These are phyloP conservation scores for Halcyon badia DNA, from an alignment of 2,797 vertebrate species.

Conservation along the genomic window DNA sequence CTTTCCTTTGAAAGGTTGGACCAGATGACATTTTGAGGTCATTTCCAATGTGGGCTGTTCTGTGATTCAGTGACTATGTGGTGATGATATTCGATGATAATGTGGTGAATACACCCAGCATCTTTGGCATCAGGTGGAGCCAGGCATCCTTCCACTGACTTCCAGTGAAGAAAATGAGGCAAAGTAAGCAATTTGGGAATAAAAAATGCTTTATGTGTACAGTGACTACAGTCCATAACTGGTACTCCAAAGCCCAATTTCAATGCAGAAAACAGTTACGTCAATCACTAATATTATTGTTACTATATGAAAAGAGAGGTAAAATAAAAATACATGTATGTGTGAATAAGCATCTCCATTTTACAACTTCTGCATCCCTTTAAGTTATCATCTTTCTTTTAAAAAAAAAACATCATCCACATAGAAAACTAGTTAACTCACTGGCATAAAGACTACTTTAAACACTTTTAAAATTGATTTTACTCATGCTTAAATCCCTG, in stretches of 20 bases:
- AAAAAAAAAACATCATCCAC: not conserved
- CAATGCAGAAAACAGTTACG: not conserved
- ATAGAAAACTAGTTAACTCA: not conserved
- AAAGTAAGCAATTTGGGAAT: not conserved
- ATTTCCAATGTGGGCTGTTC: not conserved
- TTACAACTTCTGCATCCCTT: not conserved
- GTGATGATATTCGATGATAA: not conserved
- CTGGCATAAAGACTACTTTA: not conserved
- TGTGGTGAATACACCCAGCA: accelerated
- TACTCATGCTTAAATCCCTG: not conserved
- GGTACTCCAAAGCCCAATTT: not conserved
- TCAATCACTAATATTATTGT: not conserved
- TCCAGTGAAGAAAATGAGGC: not conserved
- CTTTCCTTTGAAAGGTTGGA: not conserved
- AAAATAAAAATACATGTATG: not conserved
- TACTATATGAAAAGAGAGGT: not conserved
- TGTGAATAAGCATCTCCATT: not conserved
- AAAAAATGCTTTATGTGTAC: not conserved
- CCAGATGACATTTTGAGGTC: not conserved
- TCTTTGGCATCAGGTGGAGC: not conserved
- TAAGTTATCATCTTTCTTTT: accelerated
- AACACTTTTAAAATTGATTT: not conserved
- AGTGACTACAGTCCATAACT: not conserved
- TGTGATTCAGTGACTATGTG: not conserved
- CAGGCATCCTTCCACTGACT: not conserved